phyloP scores from a whole-genome alignment of 2,113 vertebrate species.

The Poeciliopsis prolifica region DNA sequence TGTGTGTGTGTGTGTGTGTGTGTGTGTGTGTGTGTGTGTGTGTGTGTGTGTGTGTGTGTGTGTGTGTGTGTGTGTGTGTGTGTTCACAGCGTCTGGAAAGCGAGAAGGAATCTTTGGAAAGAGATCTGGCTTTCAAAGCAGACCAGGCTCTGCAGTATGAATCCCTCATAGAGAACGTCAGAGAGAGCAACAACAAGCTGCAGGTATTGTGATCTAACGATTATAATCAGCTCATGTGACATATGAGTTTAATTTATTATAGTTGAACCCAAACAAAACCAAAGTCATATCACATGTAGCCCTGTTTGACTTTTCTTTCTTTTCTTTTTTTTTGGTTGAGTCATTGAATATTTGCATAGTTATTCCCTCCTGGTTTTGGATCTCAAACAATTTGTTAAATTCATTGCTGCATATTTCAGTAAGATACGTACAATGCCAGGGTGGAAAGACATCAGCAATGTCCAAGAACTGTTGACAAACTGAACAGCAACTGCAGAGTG shows the following conservation, averaged over 20 bases:
- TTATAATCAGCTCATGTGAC: neutral
- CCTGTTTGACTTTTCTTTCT: neutral
- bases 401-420: neutral
- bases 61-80: neutral
- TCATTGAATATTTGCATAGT: too few relatives aligned
- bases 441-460: neutral
- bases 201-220: slow-evolving; percentile 79
- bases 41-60: too few relatives aligned
- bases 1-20: neutral
- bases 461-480: neutral
- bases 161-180: slow-evolving; percentile 83
- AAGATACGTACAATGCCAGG: neutral
- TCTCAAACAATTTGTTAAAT: neutral
- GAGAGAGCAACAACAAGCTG: slow-evolving; percentile 91
- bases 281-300: neutral
- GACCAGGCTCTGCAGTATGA: slow-evolving; percentile 91
- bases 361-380: too few relatives aligned
- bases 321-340: neutral
- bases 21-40: neutral
- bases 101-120: slow-evolving; percentile 86
- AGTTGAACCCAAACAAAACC: neutral
- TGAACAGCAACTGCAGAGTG: neutral
- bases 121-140: slow-evolving; percentile 89
- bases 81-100: slow-evolving; percentile 83
- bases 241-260: neutral